Conservation (phyloP, 2,888 invertebrate species). For the Drosophila putrida region DNA sequence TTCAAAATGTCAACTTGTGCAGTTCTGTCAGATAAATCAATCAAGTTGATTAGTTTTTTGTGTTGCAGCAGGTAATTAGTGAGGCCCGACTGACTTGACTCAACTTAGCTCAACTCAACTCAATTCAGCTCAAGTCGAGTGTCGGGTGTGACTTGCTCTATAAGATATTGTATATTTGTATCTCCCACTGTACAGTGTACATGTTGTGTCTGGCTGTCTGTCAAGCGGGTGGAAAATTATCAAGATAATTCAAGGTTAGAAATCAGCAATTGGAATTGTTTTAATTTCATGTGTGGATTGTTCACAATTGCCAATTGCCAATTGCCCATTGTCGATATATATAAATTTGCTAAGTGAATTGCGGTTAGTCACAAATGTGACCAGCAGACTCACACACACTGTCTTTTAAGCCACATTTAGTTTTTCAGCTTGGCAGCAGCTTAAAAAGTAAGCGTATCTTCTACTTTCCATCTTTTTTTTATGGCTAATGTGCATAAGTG, state of each 20-base stretch:
- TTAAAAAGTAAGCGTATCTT: conserved; percentile 42
- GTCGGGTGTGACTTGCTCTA: conserved; percentile 68
- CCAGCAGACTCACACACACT: conserved; percentile 5
- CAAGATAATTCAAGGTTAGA: conserved; percentile 67
- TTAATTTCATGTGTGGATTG: conserved; percentile 45
- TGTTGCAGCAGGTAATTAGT: conserved; percentile 77
- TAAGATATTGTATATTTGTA: conserved; percentile 17
- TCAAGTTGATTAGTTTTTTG: conserved; percentile 82
- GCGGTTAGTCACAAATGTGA: conserved; percentile 24
- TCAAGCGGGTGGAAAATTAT: conserved; percentile 66
- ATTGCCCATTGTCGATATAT: conserved; percentile 10
- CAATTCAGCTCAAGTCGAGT: neutral
- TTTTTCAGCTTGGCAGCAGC: conserved; percentile 28
- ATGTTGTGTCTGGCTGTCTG: neutral
- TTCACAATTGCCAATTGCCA: conserved; percentile 42
- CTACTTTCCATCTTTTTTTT: conserved; percentile 43
- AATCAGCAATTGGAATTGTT: conserved; percentile 46
- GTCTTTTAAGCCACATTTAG: conserved; percentile 8
- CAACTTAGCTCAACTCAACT: neutral
- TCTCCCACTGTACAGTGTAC: conserved; percentile 8
- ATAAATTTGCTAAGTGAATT: conserved; percentile 37
- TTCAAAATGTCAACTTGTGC: conserved; percentile 76
- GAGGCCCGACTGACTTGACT: conserved; percentile 26
- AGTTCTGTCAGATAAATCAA: conserved; percentile 83
- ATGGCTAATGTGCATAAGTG: conserved; percentile 53